Evolutionary conservation across 1,140 invertebrate genomes (phyloP), one percentile per base, ranked within the genome.

Genomic region (Papilio machaon): DNA sequence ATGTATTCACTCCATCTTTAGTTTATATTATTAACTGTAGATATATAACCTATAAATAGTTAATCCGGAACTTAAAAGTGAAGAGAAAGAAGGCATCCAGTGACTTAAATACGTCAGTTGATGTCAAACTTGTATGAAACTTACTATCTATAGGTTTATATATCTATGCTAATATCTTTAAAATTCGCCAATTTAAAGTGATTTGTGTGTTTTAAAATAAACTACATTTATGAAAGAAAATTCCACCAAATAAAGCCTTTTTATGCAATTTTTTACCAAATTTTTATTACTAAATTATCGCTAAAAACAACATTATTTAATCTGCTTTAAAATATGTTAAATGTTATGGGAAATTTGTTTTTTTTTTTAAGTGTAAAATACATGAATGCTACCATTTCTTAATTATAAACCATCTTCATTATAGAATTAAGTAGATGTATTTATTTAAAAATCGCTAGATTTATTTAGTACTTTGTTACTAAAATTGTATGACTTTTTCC

Each of bases 1-100:
- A 87, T 89, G 89, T 60, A 4, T 17, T 58, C 9, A 30, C 52
- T 47, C 35, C 13, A 58, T 58, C 23, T 70, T n/a, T 64, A 60
- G 7, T 60, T 35, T 23, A 70, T 30, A 30, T 9, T 30, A 13
- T 11, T 11, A 60, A 52, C 10, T 11, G 1, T 15, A 52, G 49
- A 52, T 3, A 35, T 30, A 10, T 23, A 58, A 23, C 8, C 9
- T 19, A 60, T 60, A 52, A 6, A 17, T 52, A 52, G 13, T 6
- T 49, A 49, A 49, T 49, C 1, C 8, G 13, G 47, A 2, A 30
- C 23, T 30, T 30, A 30, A 30, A 30, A 13, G 11, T 1, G 10
- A 49, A 49, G 15, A 13, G 15, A 49, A 13, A n/a, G n/a, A n/a
- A n/a, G n/a, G n/a, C n/a, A n/a, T n/a, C n/a, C n/a, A n/a, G n/a